phyloP scores from a whole-genome alignment of 2,113 vertebrate species.

The Cryptomyrus ogoouensis region DNA sequence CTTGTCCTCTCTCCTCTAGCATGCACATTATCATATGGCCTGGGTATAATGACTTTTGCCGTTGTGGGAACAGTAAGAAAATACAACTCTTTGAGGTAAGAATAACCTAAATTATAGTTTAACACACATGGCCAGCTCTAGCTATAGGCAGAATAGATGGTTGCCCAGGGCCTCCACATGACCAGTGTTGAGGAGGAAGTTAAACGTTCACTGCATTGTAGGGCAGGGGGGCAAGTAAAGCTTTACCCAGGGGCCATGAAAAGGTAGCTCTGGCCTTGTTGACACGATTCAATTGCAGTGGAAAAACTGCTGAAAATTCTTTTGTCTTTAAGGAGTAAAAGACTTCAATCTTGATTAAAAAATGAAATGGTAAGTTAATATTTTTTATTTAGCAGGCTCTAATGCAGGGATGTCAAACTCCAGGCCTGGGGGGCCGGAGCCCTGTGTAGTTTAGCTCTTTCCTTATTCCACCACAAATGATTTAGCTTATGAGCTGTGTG shows the following conservation, averaged over 20 bases:
- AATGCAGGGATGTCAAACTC: not conserved
- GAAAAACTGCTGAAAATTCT: slow-evolving; percentile 30
- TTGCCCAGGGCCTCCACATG: not conserved
- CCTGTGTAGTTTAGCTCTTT: no score
- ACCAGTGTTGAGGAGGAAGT: not conserved
- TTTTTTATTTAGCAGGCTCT: not conserved
- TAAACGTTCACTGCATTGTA: not conserved
- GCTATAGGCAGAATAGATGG: not conserved
- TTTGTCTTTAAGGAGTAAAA: slow-evolving; percentile 20
- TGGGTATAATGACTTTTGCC: slow-evolving; percentile 48
- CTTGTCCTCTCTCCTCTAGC: slow-evolving; percentile 36
- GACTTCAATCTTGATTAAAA: not conserved
- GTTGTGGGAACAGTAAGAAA: slow-evolving; percentile 46
- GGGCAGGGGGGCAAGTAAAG: not conserved
- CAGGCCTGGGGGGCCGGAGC: no score
- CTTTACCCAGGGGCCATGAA: not conserved
- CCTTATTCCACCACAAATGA: no score
- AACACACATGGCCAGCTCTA: slow-evolving; percentile 9
- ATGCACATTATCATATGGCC: slow-evolving; percentile 52
- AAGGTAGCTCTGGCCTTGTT: not conserved
- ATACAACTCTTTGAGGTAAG: slow-evolving; percentile 46
- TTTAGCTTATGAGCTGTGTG: no score
- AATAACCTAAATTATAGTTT: not conserved
- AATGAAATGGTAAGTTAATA: not conserved
- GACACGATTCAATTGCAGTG: slow-evolving; percentile 49